A percentile compares a stretch with the other conserved stretches of the same genome.
Conservation (phyloP, 2,888 invertebrate genomes). For the Tetrapedia diversipes region DNA sequence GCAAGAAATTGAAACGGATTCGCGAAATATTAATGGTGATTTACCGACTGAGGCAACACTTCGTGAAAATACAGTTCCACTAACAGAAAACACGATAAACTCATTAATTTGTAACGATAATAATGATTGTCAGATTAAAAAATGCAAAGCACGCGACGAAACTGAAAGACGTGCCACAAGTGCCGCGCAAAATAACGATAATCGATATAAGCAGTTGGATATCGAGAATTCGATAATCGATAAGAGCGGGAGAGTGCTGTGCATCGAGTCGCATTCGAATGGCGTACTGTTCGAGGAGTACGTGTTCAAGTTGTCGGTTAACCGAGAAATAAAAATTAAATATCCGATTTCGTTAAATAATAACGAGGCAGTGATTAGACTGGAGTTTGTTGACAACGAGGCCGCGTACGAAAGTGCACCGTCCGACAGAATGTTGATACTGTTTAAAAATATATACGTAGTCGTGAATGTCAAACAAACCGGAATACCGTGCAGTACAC, state of each 20-base stretch:
- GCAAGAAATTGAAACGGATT: background rate
- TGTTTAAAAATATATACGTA: conserved; percentile 63
- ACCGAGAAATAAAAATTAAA: conserved; percentile 68
- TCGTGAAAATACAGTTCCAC: background rate
- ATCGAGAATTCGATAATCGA: conserved; percentile 11
- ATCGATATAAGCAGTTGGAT: conserved; percentile 16
- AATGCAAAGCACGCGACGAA: background rate
- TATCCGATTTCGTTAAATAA: conserved; percentile 28
- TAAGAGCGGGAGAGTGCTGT: conserved; percentile 36
- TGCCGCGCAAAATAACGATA: background rate
- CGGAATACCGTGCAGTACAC: conserved; percentile 67
- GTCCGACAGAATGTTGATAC: conserved; percentile 65
- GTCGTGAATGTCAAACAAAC: conserved; percentile 62
- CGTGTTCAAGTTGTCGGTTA: conserved; percentile 61
- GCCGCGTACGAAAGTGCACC: conserved; percentile 63
- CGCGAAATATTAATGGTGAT: background rate
- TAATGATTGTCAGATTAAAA: background rate
- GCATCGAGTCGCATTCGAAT: conserved; percentile 71
- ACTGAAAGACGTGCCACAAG: background rate
- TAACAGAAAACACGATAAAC: background rate
- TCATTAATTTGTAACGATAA: background rate
- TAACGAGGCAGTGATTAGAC: conserved; percentile 38
- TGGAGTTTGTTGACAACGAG: conserved; percentile 69
- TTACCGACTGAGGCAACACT: background rate
- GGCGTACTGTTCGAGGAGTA: conserved; percentile 70